Percentiles rank a stretch among this genome's conserved stretches.
Conservation (phyloP, 2,888 invertebrate genomes). For the Ommatoiulus sabulosus region DNA sequence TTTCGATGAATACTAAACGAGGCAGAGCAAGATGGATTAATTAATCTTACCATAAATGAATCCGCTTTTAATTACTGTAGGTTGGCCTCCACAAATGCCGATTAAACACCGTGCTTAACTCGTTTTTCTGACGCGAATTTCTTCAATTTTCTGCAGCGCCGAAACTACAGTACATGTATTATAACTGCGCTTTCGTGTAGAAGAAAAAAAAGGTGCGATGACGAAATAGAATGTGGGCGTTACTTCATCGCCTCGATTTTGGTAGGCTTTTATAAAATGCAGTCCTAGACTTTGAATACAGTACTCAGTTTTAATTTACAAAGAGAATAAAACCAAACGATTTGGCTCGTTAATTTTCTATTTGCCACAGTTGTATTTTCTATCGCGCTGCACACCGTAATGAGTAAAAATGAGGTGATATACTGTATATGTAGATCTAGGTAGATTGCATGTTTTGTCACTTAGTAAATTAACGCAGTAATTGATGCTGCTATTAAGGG, state of each 20-base stretch:
- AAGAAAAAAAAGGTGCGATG: neutral
- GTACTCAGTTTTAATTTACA: no score
- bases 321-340: no score
- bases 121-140: slow-evolving; percentile 4
- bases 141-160: neutral
- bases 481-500: no score
- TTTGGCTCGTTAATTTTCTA: no score
- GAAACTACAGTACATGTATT: neutral
- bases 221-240: neutral
- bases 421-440: no score
- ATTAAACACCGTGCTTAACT: neutral
- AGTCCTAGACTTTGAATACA: no score
- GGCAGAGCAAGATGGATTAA: neutral
- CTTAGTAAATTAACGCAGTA: no score
- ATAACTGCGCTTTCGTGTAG: neutral
- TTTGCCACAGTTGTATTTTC: no score
- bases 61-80: neutral
- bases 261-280: no score
- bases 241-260: neutral
- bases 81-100: neutral
- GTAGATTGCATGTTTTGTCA: no score
- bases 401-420: no score
- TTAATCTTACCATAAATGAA: slow-evolving; percentile 21
- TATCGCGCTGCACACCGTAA: no score
- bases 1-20: neutral